Evolutionary conservation across 2,888 invertebrate genomes (phyloP).

Genomic region (Phaedon cochleariae): DNA sequence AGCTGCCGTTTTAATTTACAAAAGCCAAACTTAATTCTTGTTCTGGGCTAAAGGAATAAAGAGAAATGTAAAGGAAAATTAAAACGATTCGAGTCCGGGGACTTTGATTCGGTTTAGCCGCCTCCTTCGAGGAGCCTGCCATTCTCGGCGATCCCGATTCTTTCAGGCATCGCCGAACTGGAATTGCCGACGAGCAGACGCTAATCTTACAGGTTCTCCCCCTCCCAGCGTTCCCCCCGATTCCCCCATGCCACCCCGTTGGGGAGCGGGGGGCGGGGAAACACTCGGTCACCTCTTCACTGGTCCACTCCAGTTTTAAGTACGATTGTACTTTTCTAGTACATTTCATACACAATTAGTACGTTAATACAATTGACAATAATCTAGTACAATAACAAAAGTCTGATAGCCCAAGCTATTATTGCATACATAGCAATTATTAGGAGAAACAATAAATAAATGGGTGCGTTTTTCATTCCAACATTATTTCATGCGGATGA

Average conservation of each 20-base stretch:
- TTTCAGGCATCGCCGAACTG: constrained; percentile 20
- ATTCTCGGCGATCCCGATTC: constrained; percentile 45
- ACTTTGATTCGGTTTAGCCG: constrained; percentile 63
- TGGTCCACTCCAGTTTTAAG: no score
- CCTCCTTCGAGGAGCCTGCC: constrained; percentile 39
- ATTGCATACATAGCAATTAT: no score
- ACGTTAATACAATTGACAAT: no score
- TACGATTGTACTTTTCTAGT: no score
- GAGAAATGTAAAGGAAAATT: constrained; percentile 66
- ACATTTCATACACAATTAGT: no score
- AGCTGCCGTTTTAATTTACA: constrained; percentile 66
- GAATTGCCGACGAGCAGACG: constrained; percentile 28
- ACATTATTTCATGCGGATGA: no score
- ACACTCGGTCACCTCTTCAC: not conserved
- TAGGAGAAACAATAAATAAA: no score
- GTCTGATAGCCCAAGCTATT: no score
- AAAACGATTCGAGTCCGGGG: constrained; percentile 64
- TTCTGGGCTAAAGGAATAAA: constrained; percentile 64
- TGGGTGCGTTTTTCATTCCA: no score
- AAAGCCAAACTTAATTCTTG: constrained; percentile 67
- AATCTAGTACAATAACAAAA: no score
- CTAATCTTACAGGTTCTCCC: constrained; percentile 31
- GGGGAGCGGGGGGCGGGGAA: constrained; percentile 5
- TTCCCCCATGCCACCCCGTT: not conserved
- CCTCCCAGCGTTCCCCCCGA: not conserved